phyloP scores from a whole-genome alignment of 2,888 invertebrate genomes.

The Elmis aenea region DNA sequence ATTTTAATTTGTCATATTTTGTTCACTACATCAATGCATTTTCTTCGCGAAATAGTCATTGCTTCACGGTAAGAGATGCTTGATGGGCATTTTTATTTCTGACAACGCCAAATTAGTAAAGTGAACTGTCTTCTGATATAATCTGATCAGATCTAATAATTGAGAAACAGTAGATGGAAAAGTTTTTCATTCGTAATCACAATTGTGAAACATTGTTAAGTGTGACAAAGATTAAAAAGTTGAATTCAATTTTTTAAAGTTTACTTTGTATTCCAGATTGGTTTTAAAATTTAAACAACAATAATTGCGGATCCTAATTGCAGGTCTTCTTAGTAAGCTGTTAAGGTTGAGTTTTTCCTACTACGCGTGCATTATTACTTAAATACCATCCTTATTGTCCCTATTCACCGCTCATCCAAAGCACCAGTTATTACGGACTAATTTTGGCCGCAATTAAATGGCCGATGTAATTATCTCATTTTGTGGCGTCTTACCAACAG shows the following conservation, averaged over 20 bases:
- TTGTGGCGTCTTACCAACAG: conserved; percentile 43
- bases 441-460: conserved; percentile 46
- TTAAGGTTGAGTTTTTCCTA: conserved; percentile 25
- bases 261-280: conserved; percentile 39
- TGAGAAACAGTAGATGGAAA: too few relatives aligned
- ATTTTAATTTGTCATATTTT: too few relatives aligned
- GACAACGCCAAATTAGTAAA: too few relatives aligned
- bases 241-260: conserved; percentile 22
- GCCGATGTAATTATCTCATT: conserved; percentile 46
- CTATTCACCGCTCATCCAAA: conserved; percentile 33
- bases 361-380: background rate
- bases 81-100: too few relatives aligned
- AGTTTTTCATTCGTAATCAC: too few relatives aligned
- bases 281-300: conserved; percentile 41
- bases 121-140: too few relatives aligned
- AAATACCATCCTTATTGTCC: conserved; percentile 19
- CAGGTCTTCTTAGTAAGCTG: conserved; percentile 26
- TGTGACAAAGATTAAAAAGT: conserved; percentile 13
- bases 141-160: too few relatives aligned
- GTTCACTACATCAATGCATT: too few relatives aligned
- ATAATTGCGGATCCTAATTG: conserved; percentile 43
- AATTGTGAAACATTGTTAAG: too few relatives aligned
- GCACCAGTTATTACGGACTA: conserved; percentile 46
- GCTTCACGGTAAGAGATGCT: too few relatives aligned
- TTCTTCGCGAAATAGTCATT: too few relatives aligned